Conservation (phyloP, 2,888 invertebrate genomes). For the Mactromeris polynyma region DNA sequence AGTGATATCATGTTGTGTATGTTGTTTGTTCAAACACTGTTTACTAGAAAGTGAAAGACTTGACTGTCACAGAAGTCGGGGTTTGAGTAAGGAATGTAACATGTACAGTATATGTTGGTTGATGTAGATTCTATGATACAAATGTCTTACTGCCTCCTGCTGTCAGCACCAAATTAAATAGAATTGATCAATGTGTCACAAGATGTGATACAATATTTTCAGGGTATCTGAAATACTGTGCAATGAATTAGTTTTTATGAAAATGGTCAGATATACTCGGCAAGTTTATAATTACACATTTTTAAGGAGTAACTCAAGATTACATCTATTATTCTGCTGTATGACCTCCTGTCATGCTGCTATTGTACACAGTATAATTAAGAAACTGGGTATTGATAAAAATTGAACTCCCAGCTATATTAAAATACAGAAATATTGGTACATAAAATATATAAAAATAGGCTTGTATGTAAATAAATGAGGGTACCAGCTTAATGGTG, state of each 20-base stretch:
- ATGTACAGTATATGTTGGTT: no score
- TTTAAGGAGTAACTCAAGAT: neutral
- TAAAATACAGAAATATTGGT: neutral
- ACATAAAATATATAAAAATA: neutral
- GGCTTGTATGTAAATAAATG: neutral
- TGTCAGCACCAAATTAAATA: neutral
- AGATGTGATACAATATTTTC: neutral
- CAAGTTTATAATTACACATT: neutral
- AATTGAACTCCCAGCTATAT: neutral
- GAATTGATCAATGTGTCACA: neutral
- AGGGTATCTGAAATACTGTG: neutral
- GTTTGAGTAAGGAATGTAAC: no score
- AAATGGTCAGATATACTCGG: neutral
- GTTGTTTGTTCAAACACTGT: no score
- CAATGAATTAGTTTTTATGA: neutral
- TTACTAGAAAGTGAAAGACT: no score
- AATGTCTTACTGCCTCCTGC: neutral
- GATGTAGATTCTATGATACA: neutral
- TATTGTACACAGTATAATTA: no score
- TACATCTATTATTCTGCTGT: neutral
- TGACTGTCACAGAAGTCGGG: no score
- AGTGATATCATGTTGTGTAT: no score
- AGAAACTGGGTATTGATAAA: neutral
- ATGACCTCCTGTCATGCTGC: neutral
- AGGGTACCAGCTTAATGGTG: neutral